Evolutionary conservation across 2,797 vertebrate species (phyloP).

Genomic region (Etheostoma nigrum): DNA sequence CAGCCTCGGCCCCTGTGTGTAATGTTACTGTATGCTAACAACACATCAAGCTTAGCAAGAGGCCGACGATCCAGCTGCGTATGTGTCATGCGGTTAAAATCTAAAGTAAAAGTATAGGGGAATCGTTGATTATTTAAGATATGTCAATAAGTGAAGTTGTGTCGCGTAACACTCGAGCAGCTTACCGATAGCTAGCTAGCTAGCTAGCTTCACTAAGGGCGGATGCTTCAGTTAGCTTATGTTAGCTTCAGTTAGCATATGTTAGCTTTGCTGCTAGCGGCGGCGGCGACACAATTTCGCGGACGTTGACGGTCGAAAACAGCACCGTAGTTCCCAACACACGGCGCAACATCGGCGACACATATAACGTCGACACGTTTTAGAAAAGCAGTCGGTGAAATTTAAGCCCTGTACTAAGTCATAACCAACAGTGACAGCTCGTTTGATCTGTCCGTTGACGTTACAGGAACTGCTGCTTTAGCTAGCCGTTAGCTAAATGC

Average conservation of each 20-base stretch:
- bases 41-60: constrained; percentile 30
- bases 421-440: background rate
- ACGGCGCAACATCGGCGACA: rapidly evolving
- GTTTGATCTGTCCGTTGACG: background rate
- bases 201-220: constrained; percentile 72
- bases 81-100: rapidly evolving
- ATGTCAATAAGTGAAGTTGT: rapidly evolving
- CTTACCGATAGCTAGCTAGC: constrained; percentile 16
- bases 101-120: rapidly evolving
- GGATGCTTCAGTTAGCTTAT: constrained; percentile 66
- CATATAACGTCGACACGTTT: rapidly evolving
- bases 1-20: constrained; percentile 9
- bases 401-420: background rate
- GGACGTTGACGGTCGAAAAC: background rate
- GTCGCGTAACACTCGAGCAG: constrained; percentile 20
- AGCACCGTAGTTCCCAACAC: background rate
- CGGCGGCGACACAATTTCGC: constrained; percentile 6
- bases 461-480: constrained; percentile 25
- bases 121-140: rapidly evolving
- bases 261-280: constrained; percentile 32
- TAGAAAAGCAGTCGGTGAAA: too few relatives aligned
- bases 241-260: constrained; percentile 32
- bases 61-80: background rate
- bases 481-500: constrained; percentile 72
- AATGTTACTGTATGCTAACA: constrained; percentile 25